phyloP scores from a whole-genome alignment of 1,140 invertebrate genomes.

The Antheraea mylitta region DNA sequence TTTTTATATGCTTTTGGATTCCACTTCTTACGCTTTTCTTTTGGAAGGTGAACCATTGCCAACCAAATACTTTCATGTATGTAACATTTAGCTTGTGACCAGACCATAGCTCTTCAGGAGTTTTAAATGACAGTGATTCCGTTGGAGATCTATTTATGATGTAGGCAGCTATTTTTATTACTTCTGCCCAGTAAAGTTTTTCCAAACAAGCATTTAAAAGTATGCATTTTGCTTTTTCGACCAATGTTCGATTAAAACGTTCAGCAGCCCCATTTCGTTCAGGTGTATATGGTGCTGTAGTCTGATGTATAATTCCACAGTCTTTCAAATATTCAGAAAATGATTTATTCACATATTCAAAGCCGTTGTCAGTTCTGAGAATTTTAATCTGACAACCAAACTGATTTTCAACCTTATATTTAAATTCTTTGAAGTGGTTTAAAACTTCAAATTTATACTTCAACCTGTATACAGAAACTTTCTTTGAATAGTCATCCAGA shows the following conservation, averaged over 20 bases:
- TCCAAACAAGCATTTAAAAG: too few relatives aligned
- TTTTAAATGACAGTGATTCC: neutral
- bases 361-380: constrained; percentile 24
- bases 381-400: constrained; percentile 24
- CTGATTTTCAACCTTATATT: constrained; percentile 30
- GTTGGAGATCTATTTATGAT: neutral
- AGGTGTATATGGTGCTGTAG: constrained; percentile 25
- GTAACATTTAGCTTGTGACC: neutral
- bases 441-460: constrained; percentile 24
- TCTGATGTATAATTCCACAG: constrained; percentile 31
- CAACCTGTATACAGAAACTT: constrained; percentile 30
- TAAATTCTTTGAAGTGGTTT: constrained; percentile 29
- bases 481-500: constrained; percentile 23
- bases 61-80: neutral
- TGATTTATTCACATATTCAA: too few relatives aligned
- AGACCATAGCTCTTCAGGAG: neutral
- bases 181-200: too few relatives aligned
- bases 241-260: too few relatives aligned
- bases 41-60: constrained; percentile 32
- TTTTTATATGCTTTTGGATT: too few relatives aligned
- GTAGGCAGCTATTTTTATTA: neutral
- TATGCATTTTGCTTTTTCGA: too few relatives aligned
- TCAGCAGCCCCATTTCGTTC: too few relatives aligned
- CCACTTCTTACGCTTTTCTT: too few relatives aligned
- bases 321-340: constrained; percentile 21